These are phyloP conservation scores for Columba guinea DNA, from an alignment of 2,797 vertebrate species.

Conservation along the genomic window DNA sequence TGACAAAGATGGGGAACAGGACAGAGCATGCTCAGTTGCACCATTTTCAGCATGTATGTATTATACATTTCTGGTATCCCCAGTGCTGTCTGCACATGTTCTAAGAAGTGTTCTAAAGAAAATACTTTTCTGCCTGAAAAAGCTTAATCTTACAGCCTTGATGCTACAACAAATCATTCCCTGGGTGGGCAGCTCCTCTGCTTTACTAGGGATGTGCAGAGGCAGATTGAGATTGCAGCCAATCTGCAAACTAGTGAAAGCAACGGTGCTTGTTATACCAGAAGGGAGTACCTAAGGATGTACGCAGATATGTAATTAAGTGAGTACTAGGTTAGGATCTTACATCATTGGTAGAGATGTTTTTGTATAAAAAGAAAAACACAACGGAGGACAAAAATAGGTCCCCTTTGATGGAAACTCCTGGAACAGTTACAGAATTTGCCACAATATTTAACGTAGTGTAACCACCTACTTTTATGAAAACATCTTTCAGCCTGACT, in stretches of 20 bases:
- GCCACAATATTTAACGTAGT: background rate
- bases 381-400: background rate
- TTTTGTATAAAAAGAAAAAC: conserved; percentile 2
- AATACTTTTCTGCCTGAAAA: background rate
- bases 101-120: background rate
- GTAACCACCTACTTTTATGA: background rate
- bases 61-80: background rate
- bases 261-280: background rate
- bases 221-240: background rate
- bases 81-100: background rate
- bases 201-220: background rate
- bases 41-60: background rate
- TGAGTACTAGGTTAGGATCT: background rate
- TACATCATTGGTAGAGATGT: background rate
- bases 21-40: background rate
- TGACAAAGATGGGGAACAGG: background rate
- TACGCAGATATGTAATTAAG: background rate
- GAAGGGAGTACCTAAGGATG: background rate
- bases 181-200: background rate
- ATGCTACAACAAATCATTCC: background rate
- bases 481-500: background rate
- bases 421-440: background rate
- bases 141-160: background rate
- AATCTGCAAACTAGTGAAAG: background rate
- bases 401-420: background rate